Percentiles rank a stretch among this genome's conserved stretches.
These are phyloP conservation scores for Hypotaenidia philippensis DNA, from an alignment of 2,797 vertebrate species.

Conservation along the genomic window DNA sequence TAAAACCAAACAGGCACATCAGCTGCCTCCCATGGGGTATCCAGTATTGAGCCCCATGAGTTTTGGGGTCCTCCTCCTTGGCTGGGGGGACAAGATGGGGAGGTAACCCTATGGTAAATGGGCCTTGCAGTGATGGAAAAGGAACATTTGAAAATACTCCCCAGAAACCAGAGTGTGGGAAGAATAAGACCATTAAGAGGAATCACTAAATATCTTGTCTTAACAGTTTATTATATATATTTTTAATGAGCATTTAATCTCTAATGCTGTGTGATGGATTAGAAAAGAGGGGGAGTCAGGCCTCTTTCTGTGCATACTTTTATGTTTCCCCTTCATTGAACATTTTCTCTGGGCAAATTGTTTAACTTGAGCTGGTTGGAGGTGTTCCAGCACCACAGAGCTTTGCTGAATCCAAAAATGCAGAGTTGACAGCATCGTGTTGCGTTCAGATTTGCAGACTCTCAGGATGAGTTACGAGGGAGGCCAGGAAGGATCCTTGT, in stretches of 20 bases:
- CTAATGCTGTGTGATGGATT: conserved; percentile 53
- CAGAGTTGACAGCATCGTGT: background rate
- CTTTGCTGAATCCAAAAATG: background rate
- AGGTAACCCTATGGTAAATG: background rate
- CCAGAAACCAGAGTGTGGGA: conserved; percentile 12
- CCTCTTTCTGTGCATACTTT: conserved; percentile 52
- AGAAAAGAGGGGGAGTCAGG: conserved; percentile 30
- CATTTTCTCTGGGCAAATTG: conserved; percentile 48
- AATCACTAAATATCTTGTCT: conserved; percentile 20
- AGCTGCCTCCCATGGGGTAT: background rate
- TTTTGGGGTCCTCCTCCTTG: conserved; percentile 5
- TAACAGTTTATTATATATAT: conserved; percentile 30
- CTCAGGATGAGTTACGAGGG: fast-evolving
- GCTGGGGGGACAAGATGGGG: background rate
- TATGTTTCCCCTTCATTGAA: conserved; percentile 50
- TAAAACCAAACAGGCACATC: conserved; percentile 34
- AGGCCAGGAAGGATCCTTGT: fast-evolving
- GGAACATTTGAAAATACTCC: background rate
- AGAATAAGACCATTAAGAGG: conserved; percentile 51
- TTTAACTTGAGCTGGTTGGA: conserved; percentile 51
- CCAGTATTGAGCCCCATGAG: background rate
- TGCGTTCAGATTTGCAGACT: background rate
- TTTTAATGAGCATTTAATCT: conserved; percentile 58
- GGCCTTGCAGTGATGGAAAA: background rate
- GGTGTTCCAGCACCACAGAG: conserved; percentile 33